Conservation (phyloP, 2,797 vertebrate genomes). For the Miichthys miiuy region DNA sequence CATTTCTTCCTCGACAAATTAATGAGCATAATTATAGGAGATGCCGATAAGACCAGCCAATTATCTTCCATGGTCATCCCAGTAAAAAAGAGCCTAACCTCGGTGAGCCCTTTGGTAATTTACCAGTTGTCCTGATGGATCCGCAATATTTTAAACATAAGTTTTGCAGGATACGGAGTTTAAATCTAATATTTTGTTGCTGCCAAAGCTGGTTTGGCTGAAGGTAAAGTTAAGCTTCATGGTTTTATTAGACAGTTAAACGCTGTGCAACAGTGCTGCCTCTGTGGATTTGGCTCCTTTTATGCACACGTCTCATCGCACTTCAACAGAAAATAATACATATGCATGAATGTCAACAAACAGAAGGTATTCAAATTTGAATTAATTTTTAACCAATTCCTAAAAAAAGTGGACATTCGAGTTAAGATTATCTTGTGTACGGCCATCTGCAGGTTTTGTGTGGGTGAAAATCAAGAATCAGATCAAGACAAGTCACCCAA, state of each 20-base stretch:
- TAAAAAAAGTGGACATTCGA: neutral
- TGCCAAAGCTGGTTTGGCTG: neutral
- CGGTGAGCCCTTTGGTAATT: neutral
- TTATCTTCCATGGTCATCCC: neutral
- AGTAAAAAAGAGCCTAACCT: neutral
- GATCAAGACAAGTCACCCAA: neutral
- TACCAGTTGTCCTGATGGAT: neutral
- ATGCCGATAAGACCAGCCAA: neutral
- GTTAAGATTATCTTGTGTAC: neutral
- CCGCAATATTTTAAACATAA: neutral
- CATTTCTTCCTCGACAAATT: too few relatives aligned
- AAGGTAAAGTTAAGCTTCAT: neutral
- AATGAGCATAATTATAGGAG: neutral
- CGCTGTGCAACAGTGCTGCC: neutral
- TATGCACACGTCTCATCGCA: neutral
- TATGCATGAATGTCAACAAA: neutral
- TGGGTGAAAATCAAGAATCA: neutral
- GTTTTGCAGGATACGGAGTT: neutral
- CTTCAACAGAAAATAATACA: neutral
- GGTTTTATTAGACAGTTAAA: neutral
- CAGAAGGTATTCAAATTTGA: neutral
- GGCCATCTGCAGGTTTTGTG: neutral
- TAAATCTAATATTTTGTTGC: neutral
- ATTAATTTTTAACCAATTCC: neutral
- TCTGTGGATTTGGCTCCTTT: neutral